These are phyloP conservation scores for Athrips mouffetella DNA, from an alignment of 2,888 invertebrate genomes.

Conservation along the genomic window DNA sequence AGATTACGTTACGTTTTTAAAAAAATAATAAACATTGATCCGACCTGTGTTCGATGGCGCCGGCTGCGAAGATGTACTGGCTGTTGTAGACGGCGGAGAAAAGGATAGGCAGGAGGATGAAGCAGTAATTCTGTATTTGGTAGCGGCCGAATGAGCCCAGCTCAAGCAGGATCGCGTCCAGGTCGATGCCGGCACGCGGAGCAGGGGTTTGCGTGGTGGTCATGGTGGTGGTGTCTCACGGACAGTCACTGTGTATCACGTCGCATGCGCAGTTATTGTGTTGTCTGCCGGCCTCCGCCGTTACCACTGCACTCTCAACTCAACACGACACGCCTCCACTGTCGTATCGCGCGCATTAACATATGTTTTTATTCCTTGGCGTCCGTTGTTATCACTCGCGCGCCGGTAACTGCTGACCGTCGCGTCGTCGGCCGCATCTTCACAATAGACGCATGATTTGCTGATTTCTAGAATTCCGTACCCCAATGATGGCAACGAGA, in stretches of 20 bases:
- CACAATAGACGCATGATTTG: no score
- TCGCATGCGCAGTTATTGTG: not conserved
- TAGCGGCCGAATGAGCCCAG: constrained; percentile 67
- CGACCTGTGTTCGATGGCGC: constrained; percentile 67
- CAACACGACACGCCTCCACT: no score
- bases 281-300: not conserved
- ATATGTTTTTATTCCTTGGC: no score
- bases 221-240: not conserved
- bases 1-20: not conserved
- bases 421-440: no score
- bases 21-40: not conserved
- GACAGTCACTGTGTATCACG: not conserved
- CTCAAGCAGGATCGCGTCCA: constrained; percentile 56
- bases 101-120: constrained; percentile 63
- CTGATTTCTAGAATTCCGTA: no score
- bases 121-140: constrained; percentile 57
- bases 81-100: constrained; percentile 68
- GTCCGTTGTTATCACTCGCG: not conserved
- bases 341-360: no score
- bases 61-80: constrained; percentile 74
- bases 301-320: no score
- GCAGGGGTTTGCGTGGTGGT: constrained; percentile 7
- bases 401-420: no score
- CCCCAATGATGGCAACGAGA: no score
- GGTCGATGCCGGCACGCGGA: constrained; percentile 35